A percentile compares a stretch with the other conserved stretches of the same genome.
These are phyloP conservation scores for Leucophenga montana DNA, from an alignment of 2,888 invertebrate genomes.

Conservation along the genomic window DNA sequence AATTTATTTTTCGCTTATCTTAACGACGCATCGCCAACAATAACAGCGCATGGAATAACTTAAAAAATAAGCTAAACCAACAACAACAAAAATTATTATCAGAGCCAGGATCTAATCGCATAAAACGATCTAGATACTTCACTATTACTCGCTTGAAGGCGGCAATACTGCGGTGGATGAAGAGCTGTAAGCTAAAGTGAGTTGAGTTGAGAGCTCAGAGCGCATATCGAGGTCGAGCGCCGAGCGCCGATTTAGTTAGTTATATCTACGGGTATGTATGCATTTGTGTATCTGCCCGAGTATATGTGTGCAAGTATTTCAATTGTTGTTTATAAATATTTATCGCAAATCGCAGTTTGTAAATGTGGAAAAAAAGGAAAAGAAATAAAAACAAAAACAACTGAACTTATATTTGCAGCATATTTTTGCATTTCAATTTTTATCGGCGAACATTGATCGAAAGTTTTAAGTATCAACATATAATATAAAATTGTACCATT, in stretches of 20 bases:
- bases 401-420: background rate
- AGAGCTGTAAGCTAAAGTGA: background rate
- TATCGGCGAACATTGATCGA: slow-evolving; percentile 24
- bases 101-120: slow-evolving; percentile 61
- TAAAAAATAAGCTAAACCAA: slow-evolving; percentile 19
- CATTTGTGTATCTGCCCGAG: slow-evolving; percentile 8
- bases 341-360: slow-evolving; percentile 26
- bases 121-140: slow-evolving; percentile 11
- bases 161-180: background rate
- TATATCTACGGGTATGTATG: slow-evolving; percentile 9
- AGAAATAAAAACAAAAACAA: slow-evolving; percentile 7
- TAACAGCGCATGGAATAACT: slow-evolving; percentile 35
- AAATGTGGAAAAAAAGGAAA: slow-evolving; percentile 1
- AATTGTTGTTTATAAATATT: slow-evolving; percentile 26
- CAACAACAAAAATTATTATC: slow-evolving; percentile 46
- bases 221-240: slow-evolving; percentile 19
- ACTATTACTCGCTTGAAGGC: slow-evolving; percentile 3
- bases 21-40: slow-evolving; percentile 64
- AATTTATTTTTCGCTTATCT: slow-evolving; percentile 46
- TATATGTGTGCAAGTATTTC: background rate
- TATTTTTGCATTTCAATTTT: slow-evolving; percentile 8
- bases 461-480: background rate
- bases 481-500: background rate
- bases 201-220: background rate
- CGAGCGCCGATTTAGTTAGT: background rate